These are phyloP conservation scores for Brachynemurus nebulosus DNA, from an alignment of 2,888 invertebrate species.

Conservation along the genomic window DNA sequence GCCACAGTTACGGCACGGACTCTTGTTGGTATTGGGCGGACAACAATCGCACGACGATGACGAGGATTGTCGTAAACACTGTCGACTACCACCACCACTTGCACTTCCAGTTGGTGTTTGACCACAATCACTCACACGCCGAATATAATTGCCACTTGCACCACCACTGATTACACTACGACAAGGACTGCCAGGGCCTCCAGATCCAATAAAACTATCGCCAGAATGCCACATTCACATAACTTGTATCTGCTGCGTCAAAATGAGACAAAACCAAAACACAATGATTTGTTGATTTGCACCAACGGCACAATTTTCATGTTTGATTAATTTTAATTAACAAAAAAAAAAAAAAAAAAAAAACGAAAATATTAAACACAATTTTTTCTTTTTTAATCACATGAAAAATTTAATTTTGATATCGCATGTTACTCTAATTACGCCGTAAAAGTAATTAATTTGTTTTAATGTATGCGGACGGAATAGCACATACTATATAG, in stretches of 20 bases:
- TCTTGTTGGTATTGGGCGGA: no score
- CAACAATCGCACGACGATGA: not conserved
- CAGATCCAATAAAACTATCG: not conserved
- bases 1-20: conserved; percentile 1
- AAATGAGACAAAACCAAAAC: not conserved
- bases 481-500: no score
- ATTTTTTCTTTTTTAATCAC: no score
- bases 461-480: no score
- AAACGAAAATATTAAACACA: no score
- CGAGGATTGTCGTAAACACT: not conserved
- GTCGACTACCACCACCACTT: not conserved
- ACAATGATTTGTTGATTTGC: no score
- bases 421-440: no score
- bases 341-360: no score
- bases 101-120: not conserved
- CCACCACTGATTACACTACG: not conserved
- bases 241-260: not conserved
- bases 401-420: no score
- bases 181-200: not conserved
- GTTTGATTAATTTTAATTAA: no score
- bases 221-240: not conserved
- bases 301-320: no score
- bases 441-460: no score
- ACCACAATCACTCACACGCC: not conserved
- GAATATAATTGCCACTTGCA: not conserved